Base-by-base conservation (phyloP, 2,888 invertebrate species). In the Standfussiana lucernea region DNA sequence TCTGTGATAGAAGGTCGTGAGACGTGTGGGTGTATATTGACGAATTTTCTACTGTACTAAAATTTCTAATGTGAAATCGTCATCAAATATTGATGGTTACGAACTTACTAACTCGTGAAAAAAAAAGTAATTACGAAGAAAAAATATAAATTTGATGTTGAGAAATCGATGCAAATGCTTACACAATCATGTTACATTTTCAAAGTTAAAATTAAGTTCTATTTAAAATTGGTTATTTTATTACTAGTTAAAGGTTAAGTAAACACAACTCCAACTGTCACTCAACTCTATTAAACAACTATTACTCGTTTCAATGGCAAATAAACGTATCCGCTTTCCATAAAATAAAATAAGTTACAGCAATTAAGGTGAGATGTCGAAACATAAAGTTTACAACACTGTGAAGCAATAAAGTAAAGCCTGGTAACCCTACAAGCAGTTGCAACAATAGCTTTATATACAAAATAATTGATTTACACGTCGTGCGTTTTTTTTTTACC, bases 301-400 rank as follows among this genome's bases (percentile, higher is more conserved):
- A 37, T 78, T 53, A 76, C 11, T 35, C 69, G 32, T 62, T 72
- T 67, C 61, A 70, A 82, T 70, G 64, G 69, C 28, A 72, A 72
- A 85, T 71, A 77, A 73, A 80, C 61, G 50, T 77, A 76, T 72
- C 84, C 86, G 79, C 50, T 86, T 77, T 64, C 71, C 64, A 83
- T 83, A 77, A 83, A 76, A 82, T 82, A 75, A 85, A 83, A 83
- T 79, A 65, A 61, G 86, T 71, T 47, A 77, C 86, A 78, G 72
- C 85, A 77, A 84, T 86, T 78, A 82, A 86, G 50, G 74, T 68
- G 45, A 70, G 24, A 47, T 88, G 65, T 78, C 62, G 86, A 42
- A 80, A 88, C 47, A 28, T 53, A 8, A 40, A 24, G 24, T 56
- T 86, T 86, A 78, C 82, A 76, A 77, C 61, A 82, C 69, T 47